These are phyloP conservation scores for Phrynosoma blainvillii DNA, from an alignment of 2,113 vertebrate genomes.

Conservation along the genomic window DNA sequence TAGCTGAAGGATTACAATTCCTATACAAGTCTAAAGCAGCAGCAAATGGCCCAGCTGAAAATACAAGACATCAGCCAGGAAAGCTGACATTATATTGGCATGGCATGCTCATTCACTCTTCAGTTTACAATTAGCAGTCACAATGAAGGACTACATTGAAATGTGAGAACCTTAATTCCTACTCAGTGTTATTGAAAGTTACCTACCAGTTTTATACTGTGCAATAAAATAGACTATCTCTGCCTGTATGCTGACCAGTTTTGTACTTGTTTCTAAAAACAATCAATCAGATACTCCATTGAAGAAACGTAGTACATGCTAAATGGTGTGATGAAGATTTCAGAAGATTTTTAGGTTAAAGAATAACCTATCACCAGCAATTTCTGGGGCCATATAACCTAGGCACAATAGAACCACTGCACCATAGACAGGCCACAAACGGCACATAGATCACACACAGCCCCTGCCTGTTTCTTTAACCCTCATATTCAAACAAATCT, in stretches of 20 bases:
- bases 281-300: not conserved
- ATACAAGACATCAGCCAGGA: not conserved
- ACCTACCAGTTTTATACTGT: not conserved
- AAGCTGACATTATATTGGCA: not conserved
- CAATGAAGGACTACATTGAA: not conserved
- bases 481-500: no score
- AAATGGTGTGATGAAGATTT: not conserved
- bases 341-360: not conserved
- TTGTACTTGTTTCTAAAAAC: not conserved
- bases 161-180: not conserved
- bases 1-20: conserved; percentile 8
- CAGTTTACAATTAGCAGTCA: not conserved
- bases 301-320: not conserved
- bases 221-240: not conserved
- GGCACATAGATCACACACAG: no score
- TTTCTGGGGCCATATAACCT: no score
- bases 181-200: not conserved
- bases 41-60: not conserved
- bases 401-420: no score
- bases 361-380: not conserved
- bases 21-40: not conserved
- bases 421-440: no score
- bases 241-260: not conserved
- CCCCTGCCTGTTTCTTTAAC: no score
- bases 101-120: not conserved